A percentile compares a stretch with the other conserved stretches of the same genome.
Evolutionary conservation across 2,888 invertebrate species (phyloP).

Genomic region (Maniola hyperantus): DNA sequence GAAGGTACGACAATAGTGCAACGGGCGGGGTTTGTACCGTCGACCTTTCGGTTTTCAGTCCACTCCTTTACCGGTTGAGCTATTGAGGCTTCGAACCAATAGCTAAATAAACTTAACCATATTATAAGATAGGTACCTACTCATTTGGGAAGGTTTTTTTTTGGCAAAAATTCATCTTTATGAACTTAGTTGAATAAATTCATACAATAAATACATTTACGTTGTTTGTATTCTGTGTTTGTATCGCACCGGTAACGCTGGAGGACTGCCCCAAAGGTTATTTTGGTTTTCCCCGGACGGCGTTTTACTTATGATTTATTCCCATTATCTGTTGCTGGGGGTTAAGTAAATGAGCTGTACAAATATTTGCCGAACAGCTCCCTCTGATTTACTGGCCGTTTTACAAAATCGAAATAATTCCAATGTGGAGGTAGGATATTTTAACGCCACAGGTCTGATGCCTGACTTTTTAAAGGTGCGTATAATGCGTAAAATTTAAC

Average conservation of each 20-base stretch:
- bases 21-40: too few relatives aligned
- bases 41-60: too few relatives aligned
- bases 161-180: too few relatives aligned
- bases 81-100: too few relatives aligned
- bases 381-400: conserved; percentile 26
- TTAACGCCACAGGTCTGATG: neutral
- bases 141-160: too few relatives aligned
- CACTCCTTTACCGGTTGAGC: too few relatives aligned
- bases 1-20: too few relatives aligned
- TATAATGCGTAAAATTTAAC: too few relatives aligned
- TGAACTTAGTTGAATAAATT: neutral
- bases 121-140: too few relatives aligned
- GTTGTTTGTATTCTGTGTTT: neutral
- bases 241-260: conserved; percentile 1
- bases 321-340: conserved; percentile 34
- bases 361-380: conserved; percentile 22
- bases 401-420: conserved; percentile 1
- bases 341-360: conserved; percentile 38
- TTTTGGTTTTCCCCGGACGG: conserved; percentile 37
- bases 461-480: neutral
- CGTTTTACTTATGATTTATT: conserved; percentile 36
- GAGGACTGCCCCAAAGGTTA: conserved; percentile 5
- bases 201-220: neutral
- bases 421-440: neutral
- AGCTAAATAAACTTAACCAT: too few relatives aligned